Evolutionary conservation across 2,888 invertebrate genomes (phyloP).

Genomic region (Eubasilissa splendida): DNA sequence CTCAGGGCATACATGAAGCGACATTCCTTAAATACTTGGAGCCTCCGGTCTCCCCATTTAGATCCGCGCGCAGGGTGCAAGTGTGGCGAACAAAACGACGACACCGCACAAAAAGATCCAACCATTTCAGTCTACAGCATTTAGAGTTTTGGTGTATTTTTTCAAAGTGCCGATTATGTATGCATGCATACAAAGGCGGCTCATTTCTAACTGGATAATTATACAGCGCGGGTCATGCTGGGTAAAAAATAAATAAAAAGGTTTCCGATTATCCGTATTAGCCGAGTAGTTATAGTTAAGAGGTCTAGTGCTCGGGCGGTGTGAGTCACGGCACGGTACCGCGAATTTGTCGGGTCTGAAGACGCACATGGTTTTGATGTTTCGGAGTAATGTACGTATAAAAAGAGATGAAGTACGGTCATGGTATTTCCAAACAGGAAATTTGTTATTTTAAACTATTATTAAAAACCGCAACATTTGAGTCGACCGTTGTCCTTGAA

Average conservation of each 20-base stretch:
- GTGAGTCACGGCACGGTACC: conserved; percentile 24
- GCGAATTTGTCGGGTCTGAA: conserved; percentile 20
- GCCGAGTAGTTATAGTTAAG: conserved; percentile 7
- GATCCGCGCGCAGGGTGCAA: background rate
- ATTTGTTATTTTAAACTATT: background rate
- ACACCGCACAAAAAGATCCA: background rate
- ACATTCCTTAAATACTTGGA: conserved; percentile 27
- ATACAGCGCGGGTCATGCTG: conserved; percentile 19
- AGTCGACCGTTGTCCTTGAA: background rate
- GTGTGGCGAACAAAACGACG: background rate
- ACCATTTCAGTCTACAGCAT: background rate
- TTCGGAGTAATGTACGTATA: background rate
- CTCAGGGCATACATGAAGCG: conserved; percentile 18
- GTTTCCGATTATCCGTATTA: conserved; percentile 20
- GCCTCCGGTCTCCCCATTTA: conserved; percentile 21
- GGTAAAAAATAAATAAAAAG: conserved; percentile 20
- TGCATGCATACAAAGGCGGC: background rate
- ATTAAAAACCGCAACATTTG: background rate
- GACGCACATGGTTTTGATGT: conserved; percentile 24
- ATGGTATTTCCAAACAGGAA: conserved; percentile 30
- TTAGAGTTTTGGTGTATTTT: background rate
- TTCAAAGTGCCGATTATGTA: background rate
- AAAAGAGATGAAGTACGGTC: conserved; percentile 5
- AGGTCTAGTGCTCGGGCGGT: conserved; percentile 12
- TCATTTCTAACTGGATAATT: conserved; percentile 34